Evolutionary conservation across 2,888 invertebrate genomes (phyloP), one percentile per base, ranked within the genome.

Genomic region (Coronaproctus castanopsis): DNA sequence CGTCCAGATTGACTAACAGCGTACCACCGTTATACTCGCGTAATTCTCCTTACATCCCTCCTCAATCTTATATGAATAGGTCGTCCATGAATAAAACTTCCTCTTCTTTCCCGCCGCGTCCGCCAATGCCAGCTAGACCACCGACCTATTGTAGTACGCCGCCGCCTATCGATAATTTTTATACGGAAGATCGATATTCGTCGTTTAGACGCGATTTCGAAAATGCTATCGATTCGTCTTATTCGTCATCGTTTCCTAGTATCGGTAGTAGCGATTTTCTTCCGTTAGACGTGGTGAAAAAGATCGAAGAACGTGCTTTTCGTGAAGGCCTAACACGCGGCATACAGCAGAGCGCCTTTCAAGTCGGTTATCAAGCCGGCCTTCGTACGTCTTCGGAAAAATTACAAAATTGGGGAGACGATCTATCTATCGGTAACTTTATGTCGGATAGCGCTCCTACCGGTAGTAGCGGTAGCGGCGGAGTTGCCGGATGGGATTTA

Each of bases 181-280:
- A 55, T 50, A 55, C 55, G 22, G 61, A 58, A 57, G 57, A 59
- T 21, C 57, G 66, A 19, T 67, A 65, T 58, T 65, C 65, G 5
- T 64, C 65, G 52, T 65, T 67, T 57, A 61, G 64, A 2, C 62
- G 66, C 14, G 65, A 67, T 59, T 63, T 65, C 8, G 65, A 65
- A 57, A 65, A 65, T 58, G 65, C 66, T 3, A 64, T 66, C 24
- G 64, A 66, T 60, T 65, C 65, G 1, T 65, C 65, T 1, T 63
- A 58, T 52, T 51, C 57, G 18, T 57, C 58, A 19, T 59, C 55
- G 24, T 54, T 54, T 22, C 23, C 59, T 3, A n/a, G 55, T 2
- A 50, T 55, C 2, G 54, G 54, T 22, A 55, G 50, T 2, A 55
- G 49, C 23, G 57, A 61, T 49, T 61, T 57, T 54, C 19, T 61